A percentile compares a stretch with the other conserved stretches of the same genome.
phyloP scores from a whole-genome alignment of 2,797 vertebrate species.

The Notolepis coatsorum region DNA sequence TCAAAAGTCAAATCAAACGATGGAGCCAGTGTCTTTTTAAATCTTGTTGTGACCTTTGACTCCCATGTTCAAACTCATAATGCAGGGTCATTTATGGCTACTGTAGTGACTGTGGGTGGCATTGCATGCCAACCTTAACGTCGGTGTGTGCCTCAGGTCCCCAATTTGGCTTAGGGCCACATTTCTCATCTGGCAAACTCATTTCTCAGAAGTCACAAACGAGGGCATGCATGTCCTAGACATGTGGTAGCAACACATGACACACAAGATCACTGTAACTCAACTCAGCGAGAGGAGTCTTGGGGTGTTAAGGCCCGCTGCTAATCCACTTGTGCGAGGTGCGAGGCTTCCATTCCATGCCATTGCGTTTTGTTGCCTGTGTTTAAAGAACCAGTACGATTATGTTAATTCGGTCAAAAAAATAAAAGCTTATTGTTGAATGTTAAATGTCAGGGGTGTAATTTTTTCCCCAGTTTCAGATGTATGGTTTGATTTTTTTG shows the following conservation, averaged over 20 bases:
- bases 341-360: not conserved
- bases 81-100: constrained; percentile 5
- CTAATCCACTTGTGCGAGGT: not conserved
- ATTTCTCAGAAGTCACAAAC: constrained; percentile 16
- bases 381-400: no score
- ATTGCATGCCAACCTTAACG: constrained; percentile 20
- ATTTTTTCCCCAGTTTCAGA: no score
- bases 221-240: constrained; percentile 11
- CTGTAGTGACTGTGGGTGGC: constrained; percentile 12
- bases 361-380: no score
- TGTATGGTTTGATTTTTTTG: no score
- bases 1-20: no score
- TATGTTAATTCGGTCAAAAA: no score
- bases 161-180: constrained; percentile 19
- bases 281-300: not conserved
- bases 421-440: no score
- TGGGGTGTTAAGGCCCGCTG: not conserved
- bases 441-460: no score
- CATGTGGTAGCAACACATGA: constrained; percentile 11
- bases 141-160: constrained; percentile 14
- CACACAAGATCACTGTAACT: constrained; percentile 3
- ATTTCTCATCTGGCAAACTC: constrained; percentile 10
- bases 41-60: no score
- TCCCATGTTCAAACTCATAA: constrained; percentile 3
- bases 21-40: no score